Percentiles rank a stretch among this genome's conserved stretches.
phyloP scores from a whole-genome alignment of 2,888 invertebrate species.

The Dolomedes plantarius region DNA sequence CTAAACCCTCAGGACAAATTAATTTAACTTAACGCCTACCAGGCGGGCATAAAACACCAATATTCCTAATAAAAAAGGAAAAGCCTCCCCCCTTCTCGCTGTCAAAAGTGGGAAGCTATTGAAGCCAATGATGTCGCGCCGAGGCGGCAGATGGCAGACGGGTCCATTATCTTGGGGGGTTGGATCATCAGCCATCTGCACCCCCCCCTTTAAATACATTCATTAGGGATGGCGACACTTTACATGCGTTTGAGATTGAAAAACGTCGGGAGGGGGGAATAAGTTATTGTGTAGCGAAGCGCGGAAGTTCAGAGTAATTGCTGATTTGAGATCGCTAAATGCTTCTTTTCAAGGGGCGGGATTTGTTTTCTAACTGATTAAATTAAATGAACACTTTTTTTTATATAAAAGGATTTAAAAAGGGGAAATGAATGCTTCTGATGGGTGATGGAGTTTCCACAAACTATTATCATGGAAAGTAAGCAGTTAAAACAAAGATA shows the following conservation, averaged over 20 bases:
- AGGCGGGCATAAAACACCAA: conserved; percentile 57
- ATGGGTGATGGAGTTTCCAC: no score
- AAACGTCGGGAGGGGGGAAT: neutral
- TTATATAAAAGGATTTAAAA: no score
- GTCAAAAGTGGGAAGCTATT: conserved; percentile 54
- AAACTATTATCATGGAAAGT: no score
- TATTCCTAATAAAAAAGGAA: conserved; percentile 36
- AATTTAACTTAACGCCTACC: conserved; percentile 71
- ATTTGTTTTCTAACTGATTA: conserved; percentile 49
- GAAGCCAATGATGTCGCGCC: conserved; percentile 45
- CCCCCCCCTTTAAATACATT: conserved; percentile 58
- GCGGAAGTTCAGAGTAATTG: conserved; percentile 24
- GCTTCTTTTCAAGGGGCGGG: conserved; percentile 29
- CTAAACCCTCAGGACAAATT: conserved; percentile 61
- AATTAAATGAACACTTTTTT: conserved; percentile 24
- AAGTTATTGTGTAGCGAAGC: conserved; percentile 1
- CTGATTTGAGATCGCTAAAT: conserved; percentile 47
- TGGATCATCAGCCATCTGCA: conserved; percentile 60
- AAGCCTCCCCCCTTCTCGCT: neutral
- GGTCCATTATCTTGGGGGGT: conserved; percentile 34
- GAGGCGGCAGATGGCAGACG: conserved; percentile 62
- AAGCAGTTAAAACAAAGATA: no score
- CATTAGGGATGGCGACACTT: conserved; percentile 62
- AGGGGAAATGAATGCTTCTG: no score
- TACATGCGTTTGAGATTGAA: conserved; percentile 28